Conservation (phyloP, 2,888 invertebrate species). For the Acanthococcus lagerstroemiae region DNA sequence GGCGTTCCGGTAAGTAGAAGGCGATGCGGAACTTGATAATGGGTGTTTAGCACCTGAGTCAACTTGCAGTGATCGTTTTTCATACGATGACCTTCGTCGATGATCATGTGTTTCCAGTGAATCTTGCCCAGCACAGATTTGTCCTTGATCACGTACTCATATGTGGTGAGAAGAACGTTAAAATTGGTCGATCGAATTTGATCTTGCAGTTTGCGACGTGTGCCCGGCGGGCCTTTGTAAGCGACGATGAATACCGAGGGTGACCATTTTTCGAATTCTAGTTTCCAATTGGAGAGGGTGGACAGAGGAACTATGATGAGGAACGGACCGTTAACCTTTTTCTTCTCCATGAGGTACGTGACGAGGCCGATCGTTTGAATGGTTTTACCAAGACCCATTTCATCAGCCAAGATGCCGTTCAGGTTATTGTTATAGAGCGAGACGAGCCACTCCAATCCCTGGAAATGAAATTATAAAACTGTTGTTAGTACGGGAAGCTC, state of each 20-base stretch:
- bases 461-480: too few relatives aligned
- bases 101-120: conserved; percentile 99
- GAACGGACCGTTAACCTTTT: conserved; percentile 94
- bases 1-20: conserved; percentile 93
- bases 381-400: conserved; percentile 98
- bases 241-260: conserved; percentile 83
- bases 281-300: conserved; percentile 95
- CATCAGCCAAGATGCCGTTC: conserved; percentile 97
- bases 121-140: conserved; percentile 90
- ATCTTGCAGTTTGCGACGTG: conserved; percentile 67
- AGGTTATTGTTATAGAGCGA: conserved; percentile 97
- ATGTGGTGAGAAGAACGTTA: conserved; percentile 95
- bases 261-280: conserved; percentile 99
- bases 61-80: conserved; percentile 99
- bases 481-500: too few relatives aligned
- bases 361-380: conserved; percentile 95
- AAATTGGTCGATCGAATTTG: conserved; percentile 90
- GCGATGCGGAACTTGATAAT: conserved; percentile 92
- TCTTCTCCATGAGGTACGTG: conserved; percentile 95
- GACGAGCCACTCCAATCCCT: conserved; percentile 96
- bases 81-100: conserved; percentile 99
- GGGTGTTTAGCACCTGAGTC: conserved; percentile 93
- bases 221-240: conserved; percentile 89
- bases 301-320: conserved; percentile 97
- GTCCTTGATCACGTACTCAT: conserved; percentile 98